Conservation (phyloP, 2,113 vertebrate genomes). For the Callionymus lyra region DNA sequence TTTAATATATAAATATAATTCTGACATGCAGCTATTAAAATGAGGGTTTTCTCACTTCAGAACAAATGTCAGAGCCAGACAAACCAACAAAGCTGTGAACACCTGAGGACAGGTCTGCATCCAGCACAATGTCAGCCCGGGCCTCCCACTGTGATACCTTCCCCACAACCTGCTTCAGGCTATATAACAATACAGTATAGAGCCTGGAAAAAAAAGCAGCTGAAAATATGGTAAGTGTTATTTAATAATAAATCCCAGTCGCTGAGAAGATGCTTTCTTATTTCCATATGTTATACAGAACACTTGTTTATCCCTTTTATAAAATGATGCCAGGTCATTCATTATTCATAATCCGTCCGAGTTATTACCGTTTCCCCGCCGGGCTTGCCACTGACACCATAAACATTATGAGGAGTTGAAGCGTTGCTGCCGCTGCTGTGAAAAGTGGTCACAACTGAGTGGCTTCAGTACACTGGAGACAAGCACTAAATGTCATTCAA, state of each 20-base stretch:
- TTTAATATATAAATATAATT: no score
- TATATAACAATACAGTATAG: conserved; percentile 4
- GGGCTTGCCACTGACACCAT: conserved; percentile 55
- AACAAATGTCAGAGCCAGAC: conserved; percentile 82
- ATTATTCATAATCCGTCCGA: conserved; percentile 59
- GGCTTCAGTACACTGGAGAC: conserved; percentile 52
- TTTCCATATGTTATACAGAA: conserved; percentile 46
- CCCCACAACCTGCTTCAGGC: conserved; percentile 22
- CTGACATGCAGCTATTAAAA: conserved; percentile 16
- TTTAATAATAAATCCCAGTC: conserved; percentile 21
- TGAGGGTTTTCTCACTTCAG: conserved; percentile 80
- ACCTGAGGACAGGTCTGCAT: conserved; percentile 40
- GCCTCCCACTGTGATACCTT: conserved; percentile 30
- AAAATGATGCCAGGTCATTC: conserved; percentile 57
- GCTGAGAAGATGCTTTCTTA: conserved; percentile 34
- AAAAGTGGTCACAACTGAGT: conserved; percentile 66
- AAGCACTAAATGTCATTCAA: conserved; percentile 59
- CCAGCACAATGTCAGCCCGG: conserved; percentile 27
- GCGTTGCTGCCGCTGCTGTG: conserved; percentile 47
- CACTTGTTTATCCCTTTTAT: conserved; percentile 34
- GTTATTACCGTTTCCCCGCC: conserved; percentile 53
- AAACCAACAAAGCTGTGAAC: conserved; percentile 74
- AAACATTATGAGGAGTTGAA: conserved; percentile 61
- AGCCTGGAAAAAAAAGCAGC: conserved; percentile 12
- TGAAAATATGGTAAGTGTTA: conserved; percentile 8